Evolutionary conservation across 2,888 invertebrate species (phyloP).

Genomic region (Brenthis hecate): DNA sequence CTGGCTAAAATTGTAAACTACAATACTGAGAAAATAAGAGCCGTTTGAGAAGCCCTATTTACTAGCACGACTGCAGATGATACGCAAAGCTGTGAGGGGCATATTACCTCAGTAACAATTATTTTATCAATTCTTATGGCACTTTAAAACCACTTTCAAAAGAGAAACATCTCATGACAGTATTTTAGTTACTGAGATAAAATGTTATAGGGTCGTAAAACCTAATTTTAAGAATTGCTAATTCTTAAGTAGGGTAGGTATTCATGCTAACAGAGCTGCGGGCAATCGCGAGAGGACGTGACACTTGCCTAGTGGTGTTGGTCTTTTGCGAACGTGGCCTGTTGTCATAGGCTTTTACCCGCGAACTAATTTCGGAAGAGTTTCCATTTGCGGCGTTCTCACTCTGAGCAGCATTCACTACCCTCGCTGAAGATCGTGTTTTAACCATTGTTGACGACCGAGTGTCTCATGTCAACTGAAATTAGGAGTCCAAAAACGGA

Average conservation of each 20-base stretch:
- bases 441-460: conserved; percentile 81
- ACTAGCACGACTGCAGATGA: conserved; percentile 1
- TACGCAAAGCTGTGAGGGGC: conserved; percentile 8
- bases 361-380: conserved; percentile 71
- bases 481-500: conserved; percentile 77
- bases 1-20: neutral
- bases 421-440: conserved; percentile 81
- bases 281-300: conserved; percentile 80
- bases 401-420: conserved; percentile 71
- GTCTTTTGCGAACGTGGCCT: conserved; percentile 71
- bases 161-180: neutral
- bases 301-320: conserved; percentile 76
- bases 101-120: conserved; percentile 3
- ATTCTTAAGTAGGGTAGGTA: conserved; percentile 31
- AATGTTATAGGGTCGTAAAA: conserved; percentile 18
- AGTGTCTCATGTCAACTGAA: conserved; percentile 82
- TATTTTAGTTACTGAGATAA: conserved; percentile 18
- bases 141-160: neutral
- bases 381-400: conserved; percentile 73
- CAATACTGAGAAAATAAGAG: neutral
- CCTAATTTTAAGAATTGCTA: conserved; percentile 11
- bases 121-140: neutral
- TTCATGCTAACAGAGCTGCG: conserved; percentile 81
- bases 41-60: conserved; percentile 10
- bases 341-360: conserved; percentile 71